phyloP scores from a whole-genome alignment of 2,888 invertebrate genomes.

The Labia minor region DNA sequence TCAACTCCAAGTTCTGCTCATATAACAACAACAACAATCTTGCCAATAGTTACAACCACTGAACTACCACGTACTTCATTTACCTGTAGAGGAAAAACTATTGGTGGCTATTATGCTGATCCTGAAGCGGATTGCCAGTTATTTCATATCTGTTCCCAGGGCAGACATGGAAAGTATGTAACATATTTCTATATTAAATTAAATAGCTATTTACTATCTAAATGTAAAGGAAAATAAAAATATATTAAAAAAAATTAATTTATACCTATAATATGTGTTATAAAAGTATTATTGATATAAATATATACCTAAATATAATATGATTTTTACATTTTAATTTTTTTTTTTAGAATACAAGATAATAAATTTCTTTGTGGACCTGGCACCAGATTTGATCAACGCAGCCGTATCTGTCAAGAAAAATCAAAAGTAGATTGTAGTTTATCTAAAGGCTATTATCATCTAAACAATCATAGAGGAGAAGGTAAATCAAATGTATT shows the following conservation, averaged over 20 bases:
- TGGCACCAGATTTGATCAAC: conserved; percentile 33
- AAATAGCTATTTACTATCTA: background rate
- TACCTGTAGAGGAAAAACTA: conserved; percentile 32
- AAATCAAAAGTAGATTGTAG: conserved; percentile 31
- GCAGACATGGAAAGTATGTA: conserved; percentile 30
- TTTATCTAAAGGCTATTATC: conserved; percentile 30
- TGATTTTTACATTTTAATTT: too few relatives aligned
- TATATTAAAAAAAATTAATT: background rate
- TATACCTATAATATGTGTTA: too few relatives aligned
- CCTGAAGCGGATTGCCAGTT: conserved; percentile 32
- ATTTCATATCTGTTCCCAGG: conserved; percentile 35
- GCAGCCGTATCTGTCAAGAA: conserved; percentile 33
- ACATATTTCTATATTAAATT: too few relatives aligned
- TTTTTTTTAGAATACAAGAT: conserved; percentile 30
- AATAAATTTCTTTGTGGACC: conserved; percentile 33
- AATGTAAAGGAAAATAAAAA: background rate
- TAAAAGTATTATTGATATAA: background rate
- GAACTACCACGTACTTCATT: conserved; percentile 31
- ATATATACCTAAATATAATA: too few relatives aligned
- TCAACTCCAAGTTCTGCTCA: too few relatives aligned
- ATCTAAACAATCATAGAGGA: conserved; percentile 30
- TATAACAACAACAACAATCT: conserved; percentile 17
- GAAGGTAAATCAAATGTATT: background rate
- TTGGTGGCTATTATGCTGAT: conserved; percentile 35
- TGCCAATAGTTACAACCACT: conserved; percentile 15